Evolutionary conservation across 2,113 vertebrate species (phyloP), one percentile per base, ranked within the genome.

Genomic region (Eira barbara): DNA sequence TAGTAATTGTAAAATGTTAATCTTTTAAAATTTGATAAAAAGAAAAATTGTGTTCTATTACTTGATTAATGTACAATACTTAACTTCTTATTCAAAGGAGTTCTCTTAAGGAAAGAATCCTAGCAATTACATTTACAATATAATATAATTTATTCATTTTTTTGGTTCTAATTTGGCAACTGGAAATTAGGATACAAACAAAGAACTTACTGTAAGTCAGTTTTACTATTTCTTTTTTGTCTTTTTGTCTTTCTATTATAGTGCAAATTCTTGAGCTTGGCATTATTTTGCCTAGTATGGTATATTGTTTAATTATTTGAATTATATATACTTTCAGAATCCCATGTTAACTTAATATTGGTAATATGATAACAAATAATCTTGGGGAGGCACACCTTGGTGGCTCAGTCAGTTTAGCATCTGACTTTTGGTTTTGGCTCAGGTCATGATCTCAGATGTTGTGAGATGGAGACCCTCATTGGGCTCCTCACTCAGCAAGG

Each of bases 31-130:
- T 63, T 69, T 80, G 21, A 34, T 90, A 84, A 92, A 82, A 95
- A 45, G 55, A 92, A 96, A 94, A 69, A 82, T 7, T 90, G 21
- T 89, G 12, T 49, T 10, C 31, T n/a, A 82, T 3, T 67, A 96
- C 6, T 82, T 91, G n/a, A 73, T 87, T 74, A 84, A 63, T 49
- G 10, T 74, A 91, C 3, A 94, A 57, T 71, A 96, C 61, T 90
- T 91, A 95, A 83, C 95, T 88, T 96, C 18, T 92, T 78, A 85
- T 55, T 18, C 39, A 97, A 93, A 85, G 55, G 80, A 91, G 21
- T 59, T 78, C 45, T 95, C 18, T 65, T 3, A 65, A 80, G 34
- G 78, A 69, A 80, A 92, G 36, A 42, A 76, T 25, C 36, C 13
- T 3, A 85, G 6, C 14, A 94, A 94, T 69, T 85, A 88, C 15